Base-by-base conservation (phyloP, 2,797 vertebrate species). In the Eutrigla gurnardus region DNA sequence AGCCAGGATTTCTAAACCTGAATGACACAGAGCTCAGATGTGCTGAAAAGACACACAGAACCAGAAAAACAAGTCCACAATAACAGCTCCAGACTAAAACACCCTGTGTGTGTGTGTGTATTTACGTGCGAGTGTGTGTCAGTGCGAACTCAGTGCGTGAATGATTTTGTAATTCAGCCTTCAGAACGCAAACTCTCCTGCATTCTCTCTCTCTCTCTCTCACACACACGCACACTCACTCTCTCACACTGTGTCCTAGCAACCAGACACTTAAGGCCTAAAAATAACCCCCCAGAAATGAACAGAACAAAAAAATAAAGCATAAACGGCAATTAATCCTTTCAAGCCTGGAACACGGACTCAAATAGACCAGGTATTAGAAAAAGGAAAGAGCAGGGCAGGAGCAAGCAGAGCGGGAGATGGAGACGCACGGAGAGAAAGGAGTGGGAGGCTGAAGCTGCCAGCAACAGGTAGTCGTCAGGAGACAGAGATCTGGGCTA, bases 221-320 rank as follows among this genome's bases (percentile, higher is more conserved):
- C 72, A 72, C 89, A 25, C 72, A 81, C 87, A 82, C 83, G 78
- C 25, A 25, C 25, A 25, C 80, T 84, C 72, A 72, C 70, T 80
- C 86, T 84, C 82, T 81, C 87, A 85, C 92, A 91, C 89, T 73
- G 93, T 95, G 89, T 95, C 95, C 86, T 95, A 95, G 95, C 95
- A 96, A 95, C 95, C 93, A 93, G 92, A 94, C 94, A 95, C 94
- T 95, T 95, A 92, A 92, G 64, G 89, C 92, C 95, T 95, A 95
- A 96, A 96, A 96, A 95, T 95, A 95, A 92, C 89, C 88, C 86
- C 86, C 86, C 90, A 93, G 90, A 94, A 95, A 95, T 76, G 87
- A 94, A 94, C 82, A 94, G 93, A 95, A 94, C 92, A 94, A 94
- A 93, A 93, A 94, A 94, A 94, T 92, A 93, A 92, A 93, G 91